A percentile compares a stretch with the other conserved stretches of the same genome.
Evolutionary conservation across 2,888 invertebrate genomes (phyloP).

Genomic region (Mechanitis messenoides): DNA sequence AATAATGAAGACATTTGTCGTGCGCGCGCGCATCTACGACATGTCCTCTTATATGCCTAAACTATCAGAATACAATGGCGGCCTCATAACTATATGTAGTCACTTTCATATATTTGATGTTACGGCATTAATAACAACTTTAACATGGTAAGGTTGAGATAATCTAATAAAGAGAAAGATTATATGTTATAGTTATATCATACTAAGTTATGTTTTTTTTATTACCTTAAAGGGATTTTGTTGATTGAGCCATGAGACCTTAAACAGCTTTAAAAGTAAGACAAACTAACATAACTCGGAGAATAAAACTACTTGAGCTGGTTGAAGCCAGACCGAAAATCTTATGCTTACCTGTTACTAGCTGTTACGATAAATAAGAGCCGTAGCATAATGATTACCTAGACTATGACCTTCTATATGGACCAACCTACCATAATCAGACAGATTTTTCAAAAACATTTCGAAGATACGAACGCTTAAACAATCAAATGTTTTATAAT

Average conservation of each 20-base stretch:
- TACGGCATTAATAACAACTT: constrained; percentile 22
- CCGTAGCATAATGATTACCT: too few relatives aligned
- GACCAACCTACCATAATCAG: too few relatives aligned
- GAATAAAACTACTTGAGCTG: too few relatives aligned
- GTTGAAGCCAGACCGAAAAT: too few relatives aligned
- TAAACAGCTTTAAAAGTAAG: neutral
- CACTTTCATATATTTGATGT: constrained; percentile 19
- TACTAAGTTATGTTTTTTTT: constrained; percentile 5
- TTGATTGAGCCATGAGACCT: neutral
- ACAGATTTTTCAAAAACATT: too few relatives aligned
- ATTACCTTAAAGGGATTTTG: neutral
- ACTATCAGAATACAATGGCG: constrained; percentile 26
- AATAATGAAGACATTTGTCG: constrained; percentile 67
- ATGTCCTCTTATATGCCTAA: constrained; percentile 36
- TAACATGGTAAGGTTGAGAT: neutral
- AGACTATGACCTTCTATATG: too few relatives aligned
- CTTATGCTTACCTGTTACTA: too few relatives aligned
- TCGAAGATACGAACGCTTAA: too few relatives aligned
- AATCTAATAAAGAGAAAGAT: constrained; percentile 1
- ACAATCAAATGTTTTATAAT: too few relatives aligned
- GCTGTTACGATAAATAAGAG: too few relatives aligned
- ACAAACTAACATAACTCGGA: too few relatives aligned
- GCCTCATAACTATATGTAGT: constrained; percentile 14
- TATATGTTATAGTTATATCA: neutral
- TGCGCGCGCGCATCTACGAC: constrained; percentile 34